These are phyloP conservation scores for Psittacula cyanocephala DNA, from an alignment of 2,113 vertebrate genomes.

Conservation along the genomic window DNA sequence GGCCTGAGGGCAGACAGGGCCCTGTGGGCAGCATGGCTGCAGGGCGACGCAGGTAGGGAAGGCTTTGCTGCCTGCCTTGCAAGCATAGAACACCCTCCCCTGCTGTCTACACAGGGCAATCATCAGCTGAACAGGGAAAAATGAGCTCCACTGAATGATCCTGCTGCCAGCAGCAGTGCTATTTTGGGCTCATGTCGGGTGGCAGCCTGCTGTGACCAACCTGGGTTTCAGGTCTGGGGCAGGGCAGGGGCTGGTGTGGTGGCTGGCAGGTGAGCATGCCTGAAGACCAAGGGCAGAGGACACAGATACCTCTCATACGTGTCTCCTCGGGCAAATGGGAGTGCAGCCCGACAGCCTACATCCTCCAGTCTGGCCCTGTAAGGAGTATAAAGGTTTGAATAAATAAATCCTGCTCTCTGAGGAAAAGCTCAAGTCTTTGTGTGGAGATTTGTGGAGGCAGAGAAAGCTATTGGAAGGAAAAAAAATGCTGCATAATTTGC, in stretches of 20 bases:
- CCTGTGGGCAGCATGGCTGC: background rate
- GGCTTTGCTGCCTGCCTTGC: background rate
- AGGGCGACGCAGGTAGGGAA: background rate
- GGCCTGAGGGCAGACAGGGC: fast-evolving
- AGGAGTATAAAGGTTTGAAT: background rate
- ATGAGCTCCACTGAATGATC: background rate
- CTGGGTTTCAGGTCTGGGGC: background rate
- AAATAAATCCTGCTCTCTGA: background rate
- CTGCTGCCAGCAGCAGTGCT: fast-evolving
- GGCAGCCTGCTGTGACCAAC: background rate
- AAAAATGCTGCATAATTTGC: conserved; percentile 9
- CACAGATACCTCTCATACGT: background rate
- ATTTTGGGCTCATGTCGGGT: fast-evolving
- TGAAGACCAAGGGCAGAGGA: background rate
- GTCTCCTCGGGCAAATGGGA: background rate
- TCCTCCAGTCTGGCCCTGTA: background rate
- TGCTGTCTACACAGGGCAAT: background rate
- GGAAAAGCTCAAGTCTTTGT: background rate
- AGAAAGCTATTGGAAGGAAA: background rate
- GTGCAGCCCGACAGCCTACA: fast-evolving
- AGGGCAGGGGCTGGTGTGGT: background rate
- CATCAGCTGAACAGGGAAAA: background rate
- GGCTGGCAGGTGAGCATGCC: background rate
- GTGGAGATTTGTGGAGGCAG: background rate
- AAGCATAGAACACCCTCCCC: background rate